Base-by-base conservation (phyloP, 2,888 invertebrate species). In the Cephus spinipes region DNA sequence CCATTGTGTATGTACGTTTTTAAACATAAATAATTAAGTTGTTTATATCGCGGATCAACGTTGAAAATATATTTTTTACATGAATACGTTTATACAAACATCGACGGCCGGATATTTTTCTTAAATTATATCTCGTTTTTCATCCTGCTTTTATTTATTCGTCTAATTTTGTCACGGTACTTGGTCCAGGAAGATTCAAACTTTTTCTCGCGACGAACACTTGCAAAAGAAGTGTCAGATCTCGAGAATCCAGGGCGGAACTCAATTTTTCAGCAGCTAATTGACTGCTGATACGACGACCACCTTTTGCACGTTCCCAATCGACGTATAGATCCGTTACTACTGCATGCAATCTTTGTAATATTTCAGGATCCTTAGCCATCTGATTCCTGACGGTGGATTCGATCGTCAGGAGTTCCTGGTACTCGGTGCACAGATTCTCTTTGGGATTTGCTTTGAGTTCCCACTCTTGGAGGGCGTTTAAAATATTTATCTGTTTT, bases 1-100 rank as follows among this genome's bases (percentile, higher is more conserved):
- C 79, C 73, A 81, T 79, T 85, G 81, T 85, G 81, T 79, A 85
- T 88, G 85, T 86, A 87, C 78, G 83, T 85, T 87, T 83, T 77
- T 81, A 84, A 82, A 80, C 77, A 36, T 83, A 81, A 82, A 79
- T 81, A 84, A 81, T 82, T 85, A 85, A 85, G 82, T 79, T 81
- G 82, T 87, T 84, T 88, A 86, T 89, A 87, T 87, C 83, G 83
- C 83, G 81, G 83, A 87, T 86, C 84, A 80, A 85, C 85, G 88
- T 90, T 90, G 85, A 87, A 87, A 89, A 91, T 91, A 91, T 91
- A 91, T 91, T 91, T 91, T 91, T 90, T 90, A 91, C 90, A 85
- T 87, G 87, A 86, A 87, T 83, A 86, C 84, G 86, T 90, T 89
- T 89, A 87, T 87, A 89, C 81, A 89, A 86, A 86, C 76, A 78